Evolutionary conservation across 2,113 vertebrate genomes (phyloP).

Genomic region (Crocuta crocuta): DNA sequence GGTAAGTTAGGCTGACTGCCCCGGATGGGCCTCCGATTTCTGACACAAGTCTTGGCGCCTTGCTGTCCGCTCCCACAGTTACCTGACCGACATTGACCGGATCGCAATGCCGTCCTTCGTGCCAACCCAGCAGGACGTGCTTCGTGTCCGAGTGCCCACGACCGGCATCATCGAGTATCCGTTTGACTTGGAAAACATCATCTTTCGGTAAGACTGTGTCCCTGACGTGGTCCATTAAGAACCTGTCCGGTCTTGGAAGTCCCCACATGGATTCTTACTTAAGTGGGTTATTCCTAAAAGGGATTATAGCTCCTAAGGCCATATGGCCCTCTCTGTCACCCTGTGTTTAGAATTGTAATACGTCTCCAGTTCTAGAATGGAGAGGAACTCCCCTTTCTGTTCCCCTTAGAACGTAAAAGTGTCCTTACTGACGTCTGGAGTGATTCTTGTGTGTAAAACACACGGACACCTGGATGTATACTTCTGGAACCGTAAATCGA

Average conservation of each 20-base stretch:
- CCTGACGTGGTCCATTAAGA: background rate
- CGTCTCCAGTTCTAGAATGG: background rate
- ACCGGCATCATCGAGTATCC: conserved; percentile 92
- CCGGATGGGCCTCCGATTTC: background rate
- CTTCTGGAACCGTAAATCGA: background rate
- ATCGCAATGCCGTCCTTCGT: conserved; percentile 85
- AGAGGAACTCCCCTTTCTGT: background rate
- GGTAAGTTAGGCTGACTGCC: background rate
- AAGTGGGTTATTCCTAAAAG: background rate
- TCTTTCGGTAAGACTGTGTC: conserved; percentile 88
- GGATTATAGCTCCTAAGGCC: background rate
- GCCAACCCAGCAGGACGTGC: conserved; percentile 90
- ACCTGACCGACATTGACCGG: conserved; percentile 89
- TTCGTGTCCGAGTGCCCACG: conserved; percentile 89
- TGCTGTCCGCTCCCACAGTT: conserved; percentile 83
- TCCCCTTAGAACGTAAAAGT: background rate
- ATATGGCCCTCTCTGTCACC: background rate
- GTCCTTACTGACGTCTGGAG: background rate
- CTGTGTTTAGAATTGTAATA: background rate
- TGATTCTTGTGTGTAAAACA: background rate
- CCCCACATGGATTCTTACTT: background rate
- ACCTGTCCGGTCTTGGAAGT: background rate
- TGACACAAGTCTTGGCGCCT: background rate
- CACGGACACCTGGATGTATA: background rate
- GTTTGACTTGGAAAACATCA: conserved; percentile 88